Base-by-base conservation (phyloP, 2,888 invertebrate genomes). In the Cylloceria caligata region DNA sequence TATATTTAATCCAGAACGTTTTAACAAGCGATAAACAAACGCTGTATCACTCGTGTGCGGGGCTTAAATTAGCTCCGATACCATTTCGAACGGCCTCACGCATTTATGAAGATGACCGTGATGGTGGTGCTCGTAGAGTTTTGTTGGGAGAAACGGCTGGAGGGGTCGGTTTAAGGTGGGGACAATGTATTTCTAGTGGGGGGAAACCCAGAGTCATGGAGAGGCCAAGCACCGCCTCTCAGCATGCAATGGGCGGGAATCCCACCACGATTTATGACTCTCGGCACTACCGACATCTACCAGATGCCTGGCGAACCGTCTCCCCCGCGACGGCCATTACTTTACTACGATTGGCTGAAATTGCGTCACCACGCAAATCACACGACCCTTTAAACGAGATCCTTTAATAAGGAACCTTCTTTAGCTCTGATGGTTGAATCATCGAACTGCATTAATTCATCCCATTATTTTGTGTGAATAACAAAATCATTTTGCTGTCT, bases 201-300 rank as follows among this genome's bases (percentile, higher is more conserved):
- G 88, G 87, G 83, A 78, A 72, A 39, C 47, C 85, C 92, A 93
- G 93, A 93, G 93, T 94, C 93, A 93, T 88, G 88, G 87, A 89
- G 85, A 84, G 80, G 72, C 82, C 81, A 91, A 92, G 94, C 92
- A 91, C 94, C 94, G 94, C 94, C 94, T 93, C 93, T 93, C 91
- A 89, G 90, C 92, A 91, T 91, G 92, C 93, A 92, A 94, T 94
- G 94, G 94, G 94, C 94, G 94, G 94, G 94, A 94, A 94, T 91
- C 89, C 88, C 77, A 69, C 69, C 78, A 90, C 88, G 90, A 93
- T 93, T 93, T 93, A 93, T 87, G 91, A 91, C 88, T 86, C 67
- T 34, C 57, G 79, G 86, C 83, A 86, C 86, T 82, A 84, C 82
- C 88, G 94, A 93, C 94, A 94, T 94, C 94, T 94, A 94, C 93